A percentile compares a stretch with the other conserved stretches of the same genome.
These are phyloP conservation scores for Tamias sibiricus DNA, from an alignment of 2,113 vertebrate species.

Conservation along the genomic window DNA sequence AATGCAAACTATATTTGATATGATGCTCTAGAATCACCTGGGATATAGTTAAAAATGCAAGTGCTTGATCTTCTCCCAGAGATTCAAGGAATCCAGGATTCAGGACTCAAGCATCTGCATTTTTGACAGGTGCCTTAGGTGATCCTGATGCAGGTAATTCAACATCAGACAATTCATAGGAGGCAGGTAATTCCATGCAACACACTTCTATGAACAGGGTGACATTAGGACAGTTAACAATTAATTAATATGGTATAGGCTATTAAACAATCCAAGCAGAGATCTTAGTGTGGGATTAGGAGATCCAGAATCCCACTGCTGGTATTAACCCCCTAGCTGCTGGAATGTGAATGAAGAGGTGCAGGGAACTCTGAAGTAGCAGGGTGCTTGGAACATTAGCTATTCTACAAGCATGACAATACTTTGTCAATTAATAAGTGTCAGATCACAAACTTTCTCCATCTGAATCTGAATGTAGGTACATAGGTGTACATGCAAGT, in stretches of 20 bases:
- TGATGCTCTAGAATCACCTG: not conserved
- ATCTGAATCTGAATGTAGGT: not conserved
- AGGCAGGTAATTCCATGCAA: not conserved
- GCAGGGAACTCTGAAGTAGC: not conserved
- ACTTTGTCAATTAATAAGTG: not conserved
- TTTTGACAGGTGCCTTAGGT: not conserved
- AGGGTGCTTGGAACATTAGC: not conserved
- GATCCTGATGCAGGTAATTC: not conserved
- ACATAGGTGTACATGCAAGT: not conserved
- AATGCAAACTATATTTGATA: not conserved
- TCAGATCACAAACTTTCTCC: slow-evolving; percentile 1
- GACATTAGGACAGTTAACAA: not conserved
- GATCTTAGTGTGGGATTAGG: not conserved
- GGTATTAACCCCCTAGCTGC: not conserved
- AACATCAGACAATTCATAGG: not conserved
- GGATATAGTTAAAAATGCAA: not conserved
- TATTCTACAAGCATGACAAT: not conserved
- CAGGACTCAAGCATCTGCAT: not conserved
- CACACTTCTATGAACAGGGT: not conserved
- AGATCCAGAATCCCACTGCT: not conserved
- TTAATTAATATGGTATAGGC: not conserved
- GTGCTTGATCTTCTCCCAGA: not conserved
- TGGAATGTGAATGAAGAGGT: not conserved
- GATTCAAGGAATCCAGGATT: not conserved
- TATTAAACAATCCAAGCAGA: not conserved